Evolutionary conservation across 2,888 invertebrate species (phyloP).

Genomic region (Erynnis tages): DNA sequence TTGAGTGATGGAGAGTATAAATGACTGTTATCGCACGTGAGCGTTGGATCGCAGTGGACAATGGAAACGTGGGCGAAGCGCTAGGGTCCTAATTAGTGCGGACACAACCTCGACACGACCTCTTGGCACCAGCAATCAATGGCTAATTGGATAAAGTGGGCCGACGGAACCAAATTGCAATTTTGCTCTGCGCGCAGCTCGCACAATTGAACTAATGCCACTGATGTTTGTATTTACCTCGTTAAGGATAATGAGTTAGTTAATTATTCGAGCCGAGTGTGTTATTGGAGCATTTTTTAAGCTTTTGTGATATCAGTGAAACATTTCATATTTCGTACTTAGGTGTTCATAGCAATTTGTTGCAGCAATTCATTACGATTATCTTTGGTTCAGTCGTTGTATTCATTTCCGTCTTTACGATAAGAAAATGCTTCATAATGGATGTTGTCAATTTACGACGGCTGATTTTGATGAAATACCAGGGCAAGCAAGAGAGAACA

Average conservation of each 20-base stretch:
- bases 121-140: constrained; percentile 70
- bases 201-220: constrained; percentile 13
- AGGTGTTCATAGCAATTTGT: background rate
- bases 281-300: constrained; percentile 39
- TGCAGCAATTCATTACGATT: too few relatives aligned
- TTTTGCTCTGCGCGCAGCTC: constrained; percentile 44
- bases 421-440: background rate
- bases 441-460: background rate
- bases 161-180: constrained; percentile 61
- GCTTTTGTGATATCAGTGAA: too few relatives aligned
- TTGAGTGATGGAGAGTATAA: background rate
- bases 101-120: constrained; percentile 73
- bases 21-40: constrained; percentile 22
- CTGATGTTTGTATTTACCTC: constrained; percentile 15
- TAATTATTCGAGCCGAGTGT: background rate
- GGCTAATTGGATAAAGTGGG: constrained; percentile 72
- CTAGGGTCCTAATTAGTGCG: constrained; percentile 67
- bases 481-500: constrained; percentile 1
- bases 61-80: constrained; percentile 62
- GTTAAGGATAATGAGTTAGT: constrained; percentile 20
- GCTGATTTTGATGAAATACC: background rate
- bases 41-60: constrained; percentile 32
- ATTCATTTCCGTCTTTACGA: background rate
- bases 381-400: too few relatives aligned
- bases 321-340: background rate